Base-by-base conservation (phyloP, 2,113 vertebrate species). In the Chlorodrepanis virens region DNA sequence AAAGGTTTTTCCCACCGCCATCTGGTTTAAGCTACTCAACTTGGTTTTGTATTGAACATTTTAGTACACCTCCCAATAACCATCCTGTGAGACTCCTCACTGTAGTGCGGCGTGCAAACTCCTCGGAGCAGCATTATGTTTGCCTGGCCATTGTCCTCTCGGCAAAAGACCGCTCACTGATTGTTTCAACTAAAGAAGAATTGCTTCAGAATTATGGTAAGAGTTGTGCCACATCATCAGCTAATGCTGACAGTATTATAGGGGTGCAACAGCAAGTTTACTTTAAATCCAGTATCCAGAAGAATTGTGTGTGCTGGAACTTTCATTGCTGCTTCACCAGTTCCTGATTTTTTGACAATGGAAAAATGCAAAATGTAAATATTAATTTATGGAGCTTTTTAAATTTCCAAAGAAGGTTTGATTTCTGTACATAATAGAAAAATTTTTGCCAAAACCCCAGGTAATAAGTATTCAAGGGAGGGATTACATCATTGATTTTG, bases 31-130 rank as follows among this genome's bases (percentile, higher is more conserved):
- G 98, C 93, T 99, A 99, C 97, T 99, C 99, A 33, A 98, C 98
- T 67, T 99, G 99, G 99, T 99, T 99, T 98, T 99, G 99, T 7
- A 98, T 99, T 70, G 99, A 99, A 96, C 99, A 98, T 39, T 99
- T 99, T 93, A 99, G 99, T 81, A 70, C 96, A 0, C 85, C 98
- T 39, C 98, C 99, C 9, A 98, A 98, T 85, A 98, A 98, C 89
- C 99, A 99, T 92, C 99, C 99, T 0, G 98, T 99, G 92, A 98
- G 99, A 8, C 98, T 99, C 53, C 98, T 99, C 52, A 99, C 99
- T 1, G 56, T 99, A 7, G 99, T 99, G 39, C 98, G 99, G 2
- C 97, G 99, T 35, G 99, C 99, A 9, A 99, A 98, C 65, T 99
- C 99, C n/a, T 99, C 99, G 0, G 99, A 99, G 97, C 99, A 99